Evolutionary conservation across 2,113 vertebrate species (phyloP), one percentile per base, ranked within the genome.

Genomic region (Picathartes gymnocephalus): DNA sequence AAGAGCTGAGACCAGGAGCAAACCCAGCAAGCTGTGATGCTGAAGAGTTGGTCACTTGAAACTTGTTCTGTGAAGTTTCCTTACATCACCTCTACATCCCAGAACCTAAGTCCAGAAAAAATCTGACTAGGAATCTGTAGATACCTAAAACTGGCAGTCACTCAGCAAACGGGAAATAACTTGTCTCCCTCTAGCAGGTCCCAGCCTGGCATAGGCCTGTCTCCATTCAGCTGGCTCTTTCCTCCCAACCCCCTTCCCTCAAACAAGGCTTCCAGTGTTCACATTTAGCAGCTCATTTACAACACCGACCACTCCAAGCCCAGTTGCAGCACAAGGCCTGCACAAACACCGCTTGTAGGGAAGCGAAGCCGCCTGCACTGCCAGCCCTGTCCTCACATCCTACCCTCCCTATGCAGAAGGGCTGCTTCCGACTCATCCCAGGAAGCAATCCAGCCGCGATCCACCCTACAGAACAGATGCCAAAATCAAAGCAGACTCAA

Each of bases 241-340:
- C 33, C 61, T 85, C 83, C 86, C 81, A 61, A 40, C 71, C 65
- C 58, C 78, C 62, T 81, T 64, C 70, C 16, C 19, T 31, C 56
- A 64, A 62, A 83, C 82, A 87, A 94, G 70, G 70, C 72, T 71
- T 68, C 85, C 48, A 91, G 56, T 69, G 89, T 88, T 92, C 81
- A 53, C 44, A 12, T 50, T 47, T 9, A 87, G 44, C 50, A 81
- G 73, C 90, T 91, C 70, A 48, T 81, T 81, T 71, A 20, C 73
- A 90, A 92, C 62, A 76, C 48, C 65, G 20, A 71, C 90, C 85
- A 76, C 85, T 90, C 81, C 77, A 73, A 76, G 47, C 65, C 61
- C 60, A 48, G 42, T 40, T 40, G 85, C 54, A 91, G 80, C 70
- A 60, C n/a, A 23, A 81, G 64, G n/a, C 62, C 90, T 21, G 71